These are phyloP conservation scores for Druon quercuslanigerum DNA, from an alignment of 1,140 invertebrate genomes.

Conservation along the genomic window DNA sequence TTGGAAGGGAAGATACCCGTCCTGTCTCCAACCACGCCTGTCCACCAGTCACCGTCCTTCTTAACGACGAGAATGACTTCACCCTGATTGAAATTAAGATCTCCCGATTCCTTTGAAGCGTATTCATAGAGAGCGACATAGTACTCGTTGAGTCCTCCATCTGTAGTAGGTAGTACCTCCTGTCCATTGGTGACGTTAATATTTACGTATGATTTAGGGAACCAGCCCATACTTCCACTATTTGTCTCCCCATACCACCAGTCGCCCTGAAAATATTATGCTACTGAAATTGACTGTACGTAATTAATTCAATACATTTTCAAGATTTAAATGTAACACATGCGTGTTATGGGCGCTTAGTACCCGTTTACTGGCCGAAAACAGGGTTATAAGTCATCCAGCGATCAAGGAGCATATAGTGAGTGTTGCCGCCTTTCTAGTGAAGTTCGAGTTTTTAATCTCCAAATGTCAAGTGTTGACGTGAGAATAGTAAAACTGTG, in stretches of 20 bases:
- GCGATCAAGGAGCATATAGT: too few species aligned
- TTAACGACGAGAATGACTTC: conserved; percentile 92
- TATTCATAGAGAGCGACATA: conserved; percentile 91
- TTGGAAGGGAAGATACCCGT: conserved; percentile 97
- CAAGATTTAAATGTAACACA: too few species aligned
- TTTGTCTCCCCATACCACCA: conserved; percentile 82
- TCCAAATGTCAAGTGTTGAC: too few species aligned
- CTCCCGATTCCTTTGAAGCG: conserved; percentile 91
- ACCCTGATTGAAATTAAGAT: conserved; percentile 93
- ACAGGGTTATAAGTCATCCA: too few species aligned
- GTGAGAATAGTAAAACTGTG: too few species aligned
- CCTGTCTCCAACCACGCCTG: conserved; percentile 89
- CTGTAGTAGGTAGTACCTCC: conserved; percentile 39
- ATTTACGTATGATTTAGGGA: conserved; percentile 84
- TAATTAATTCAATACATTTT: too few species aligned
- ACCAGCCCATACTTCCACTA: conserved; percentile 80
- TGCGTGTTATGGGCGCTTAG: too few species aligned
- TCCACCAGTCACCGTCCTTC: conserved; percentile 99
- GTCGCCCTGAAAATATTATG: conserved; percentile 72
- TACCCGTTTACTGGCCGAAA: too few species aligned
- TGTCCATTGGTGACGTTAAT: conserved; percentile 56
- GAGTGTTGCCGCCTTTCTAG: too few species aligned
- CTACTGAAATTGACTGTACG: too few species aligned
- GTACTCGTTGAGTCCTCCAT: conserved; percentile 78
- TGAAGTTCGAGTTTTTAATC: too few species aligned